Evolutionary conservation across 2,888 invertebrate genomes (phyloP).

Genomic region (Catotricha subobsoleta): DNA sequence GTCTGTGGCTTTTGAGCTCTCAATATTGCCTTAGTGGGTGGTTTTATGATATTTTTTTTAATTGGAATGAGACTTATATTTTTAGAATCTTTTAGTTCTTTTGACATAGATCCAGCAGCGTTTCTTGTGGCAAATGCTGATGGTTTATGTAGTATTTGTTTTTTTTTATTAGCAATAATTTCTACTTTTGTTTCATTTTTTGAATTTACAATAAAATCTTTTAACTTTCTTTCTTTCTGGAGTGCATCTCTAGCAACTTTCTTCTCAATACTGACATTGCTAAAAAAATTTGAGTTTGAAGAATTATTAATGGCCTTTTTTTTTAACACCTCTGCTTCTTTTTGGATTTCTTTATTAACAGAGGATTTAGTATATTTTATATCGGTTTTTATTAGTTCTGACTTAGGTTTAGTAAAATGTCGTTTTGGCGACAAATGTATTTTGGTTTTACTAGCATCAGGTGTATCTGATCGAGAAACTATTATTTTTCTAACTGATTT

Average conservation of each 20-base stretch:
- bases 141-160: background rate
- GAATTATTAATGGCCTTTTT: too few species aligned
- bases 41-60: background rate
- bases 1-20: background rate
- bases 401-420: background rate
- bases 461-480: background rate
- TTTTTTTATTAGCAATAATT: background rate
- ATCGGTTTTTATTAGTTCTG: too few species aligned
- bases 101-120: background rate
- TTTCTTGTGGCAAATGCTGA: background rate
- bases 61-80: background rate
- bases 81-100: slow-evolving; percentile 1
- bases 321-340: too few species aligned
- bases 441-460: background rate
- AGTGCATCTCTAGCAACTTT: too few species aligned
- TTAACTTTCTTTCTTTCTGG: too few species aligned
- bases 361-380: too few species aligned
- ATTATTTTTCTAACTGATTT: background rate
- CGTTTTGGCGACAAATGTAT: background rate
- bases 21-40: background rate
- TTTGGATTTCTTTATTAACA: too few species aligned
- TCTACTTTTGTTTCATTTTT: background rate
- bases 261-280: too few species aligned
- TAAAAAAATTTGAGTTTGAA: too few species aligned
- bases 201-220: too few species aligned